Percentiles rank a stretch among this genome's conserved stretches.
These are phyloP conservation scores for Epinotia ramella DNA, from an alignment of 2,888 invertebrate species.

Conservation along the genomic window DNA sequence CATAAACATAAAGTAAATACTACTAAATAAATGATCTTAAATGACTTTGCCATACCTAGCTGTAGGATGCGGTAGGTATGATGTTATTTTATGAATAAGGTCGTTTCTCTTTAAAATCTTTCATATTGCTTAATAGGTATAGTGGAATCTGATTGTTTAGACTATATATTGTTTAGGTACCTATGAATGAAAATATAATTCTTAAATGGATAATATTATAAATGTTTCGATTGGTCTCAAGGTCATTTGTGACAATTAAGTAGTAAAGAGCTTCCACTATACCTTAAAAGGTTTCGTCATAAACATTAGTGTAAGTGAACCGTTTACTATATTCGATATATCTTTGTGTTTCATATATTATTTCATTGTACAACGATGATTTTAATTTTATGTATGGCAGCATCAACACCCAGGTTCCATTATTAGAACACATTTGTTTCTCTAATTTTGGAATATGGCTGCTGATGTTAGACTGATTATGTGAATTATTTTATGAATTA, in stretches of 20 bases:
- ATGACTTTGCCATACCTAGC: no score
- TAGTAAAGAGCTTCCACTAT: not conserved
- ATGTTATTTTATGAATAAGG: not conserved
- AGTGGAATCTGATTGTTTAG: not conserved
- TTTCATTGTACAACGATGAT: slow-evolving; percentile 35
- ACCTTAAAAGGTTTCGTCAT: not conserved
- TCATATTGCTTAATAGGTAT: not conserved
- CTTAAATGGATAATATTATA: not conserved
- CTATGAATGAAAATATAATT: not conserved
- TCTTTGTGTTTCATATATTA: slow-evolving; percentile 18
- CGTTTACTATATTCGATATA: slow-evolving; percentile 3
- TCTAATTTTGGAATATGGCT: slow-evolving; percentile 60
- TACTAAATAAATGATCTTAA: no score
- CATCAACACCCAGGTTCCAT: slow-evolving; percentile 65
- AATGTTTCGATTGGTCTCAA: not conserved
- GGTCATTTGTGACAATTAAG: not conserved
- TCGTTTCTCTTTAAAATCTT: slow-evolving; percentile 1
- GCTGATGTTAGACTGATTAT: slow-evolving; percentile 69
- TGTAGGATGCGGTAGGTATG: no score
- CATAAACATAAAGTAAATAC: no score
- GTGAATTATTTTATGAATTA: slow-evolving; percentile 44
- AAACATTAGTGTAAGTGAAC: slow-evolving; percentile 18
- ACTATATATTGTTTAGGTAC: not conserved
- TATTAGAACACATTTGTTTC: slow-evolving; percentile 38
- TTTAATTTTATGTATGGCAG: slow-evolving; percentile 58